Evolutionary conservation across 1,140 invertebrate genomes (phyloP).

Genomic region (Monochamus saltuarius): DNA sequence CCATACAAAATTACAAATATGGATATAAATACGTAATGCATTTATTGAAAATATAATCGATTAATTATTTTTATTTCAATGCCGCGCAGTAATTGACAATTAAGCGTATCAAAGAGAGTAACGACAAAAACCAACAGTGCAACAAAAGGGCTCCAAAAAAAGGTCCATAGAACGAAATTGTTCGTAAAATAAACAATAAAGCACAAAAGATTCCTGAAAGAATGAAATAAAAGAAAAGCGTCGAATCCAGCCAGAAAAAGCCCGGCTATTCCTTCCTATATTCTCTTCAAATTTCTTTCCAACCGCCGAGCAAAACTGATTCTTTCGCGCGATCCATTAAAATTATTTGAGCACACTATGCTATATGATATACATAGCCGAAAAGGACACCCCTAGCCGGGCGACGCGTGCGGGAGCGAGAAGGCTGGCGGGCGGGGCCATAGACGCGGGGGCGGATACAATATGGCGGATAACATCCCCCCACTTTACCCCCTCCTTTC

Average conservation of each 20-base stretch:
- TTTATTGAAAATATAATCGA: no score
- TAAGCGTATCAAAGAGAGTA: no score
- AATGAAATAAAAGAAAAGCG: constrained; percentile 23
- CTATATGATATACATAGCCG: constrained; percentile 44
- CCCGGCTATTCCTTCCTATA: constrained; percentile 18
- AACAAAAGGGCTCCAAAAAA: constrained; percentile 3
- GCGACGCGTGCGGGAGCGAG: constrained; percentile 27
- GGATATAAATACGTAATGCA: no score
- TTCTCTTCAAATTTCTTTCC: constrained; percentile 32
- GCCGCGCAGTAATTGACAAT: no score
- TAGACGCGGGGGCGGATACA: constrained; percentile 51
- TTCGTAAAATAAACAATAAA: constrained; percentile 22
- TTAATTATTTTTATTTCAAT: no score
- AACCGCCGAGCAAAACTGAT: constrained; percentile 37
- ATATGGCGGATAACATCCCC: constrained; percentile 51
- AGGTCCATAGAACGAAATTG: constrained; percentile 12
- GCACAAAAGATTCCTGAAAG: constrained; percentile 20
- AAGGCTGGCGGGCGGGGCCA: constrained; percentile 44
- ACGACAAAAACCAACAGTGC: neutral
- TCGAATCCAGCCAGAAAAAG: constrained; percentile 23
- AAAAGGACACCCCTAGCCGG: constrained; percentile 11
- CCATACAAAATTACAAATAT: no score
- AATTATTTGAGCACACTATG: constrained; percentile 46
- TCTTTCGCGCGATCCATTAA: constrained; percentile 47
- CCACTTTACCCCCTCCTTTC: constrained; percentile 42